Evolutionary conservation across 2,797 vertebrate species (phyloP), one percentile per base, ranked within the genome.

Genomic region (Myripristis murdjan): DNA sequence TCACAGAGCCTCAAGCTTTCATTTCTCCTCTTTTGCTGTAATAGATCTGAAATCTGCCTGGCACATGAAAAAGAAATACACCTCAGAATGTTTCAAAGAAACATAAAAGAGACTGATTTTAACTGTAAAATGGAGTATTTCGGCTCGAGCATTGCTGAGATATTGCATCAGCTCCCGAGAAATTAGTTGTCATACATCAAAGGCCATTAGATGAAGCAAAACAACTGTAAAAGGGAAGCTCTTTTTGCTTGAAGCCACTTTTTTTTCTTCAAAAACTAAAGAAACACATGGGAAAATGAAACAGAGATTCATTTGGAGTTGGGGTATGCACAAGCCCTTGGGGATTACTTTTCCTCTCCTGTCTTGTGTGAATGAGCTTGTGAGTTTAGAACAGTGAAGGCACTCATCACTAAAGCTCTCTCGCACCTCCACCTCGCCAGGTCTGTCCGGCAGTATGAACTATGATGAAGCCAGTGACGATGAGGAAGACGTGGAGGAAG

Each of bases 401-500:
- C 41, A 20, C 23, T 62, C 0, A 4, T 66, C 41, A n/a, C 52
- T 33, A 48, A 80, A 70, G 16, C 54, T 23, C 37, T 39, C 31
- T 58, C 44, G 14, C 31, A 24, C 54, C 26, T 33, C 28, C 7
- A 5, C 57, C 43, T 43, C 55, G 1, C 48, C 92, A 99, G 98
- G 97, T 64, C 95, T 99, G 88, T 96, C 95, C 4, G 95, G 90
- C 81, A 99, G 96, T 61, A 89, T 99, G 94, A 97, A 97, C 93
- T 99, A 97, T 4, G 95, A 95, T 14, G 95, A 95, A 77, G 74
- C 86, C 78, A 94, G 92, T 51, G 97, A 93, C 9, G 82, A 97
- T 6, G 97, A 98, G 52, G 94, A 96, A 7, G 92, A 95, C 0
- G 88, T 55, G 28, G 88, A 87, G n/a, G 89, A 91, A 23, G 95